Evolutionary conservation across 30 jellyfish, hydroid and myxozoan species (phyloP).

Genomic region (Nemopilema nomurai): DNA sequence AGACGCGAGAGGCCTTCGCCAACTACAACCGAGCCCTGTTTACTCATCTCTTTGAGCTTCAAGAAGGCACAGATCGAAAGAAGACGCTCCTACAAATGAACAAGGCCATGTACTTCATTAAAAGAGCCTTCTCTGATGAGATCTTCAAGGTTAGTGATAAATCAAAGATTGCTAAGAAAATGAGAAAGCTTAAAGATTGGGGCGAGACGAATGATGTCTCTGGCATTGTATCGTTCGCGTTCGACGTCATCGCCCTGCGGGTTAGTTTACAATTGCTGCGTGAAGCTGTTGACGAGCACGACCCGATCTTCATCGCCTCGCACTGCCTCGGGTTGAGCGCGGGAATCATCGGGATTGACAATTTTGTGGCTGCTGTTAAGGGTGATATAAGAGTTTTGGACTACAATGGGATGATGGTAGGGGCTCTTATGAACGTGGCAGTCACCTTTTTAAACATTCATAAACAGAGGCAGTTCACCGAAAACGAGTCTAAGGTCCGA

Average conservation of each 20-base stretch:
- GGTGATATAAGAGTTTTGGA: conserved; percentile 36
- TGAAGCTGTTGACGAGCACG: conserved; percentile 25
- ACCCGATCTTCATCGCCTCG: conserved; percentile 34
- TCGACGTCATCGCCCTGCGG: conserved; percentile 52
- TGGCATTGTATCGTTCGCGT: conserved; percentile 38
- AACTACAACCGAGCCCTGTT: conserved; percentile 55
- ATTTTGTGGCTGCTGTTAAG: conserved; percentile 41
- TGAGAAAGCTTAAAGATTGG: conserved; percentile 57
- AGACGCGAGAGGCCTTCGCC: conserved; percentile 49
- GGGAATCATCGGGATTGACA: conserved; percentile 56
- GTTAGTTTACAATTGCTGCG: conserved; percentile 39
- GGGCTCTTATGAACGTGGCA: conserved; percentile 37
- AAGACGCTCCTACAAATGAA: conserved; percentile 18
- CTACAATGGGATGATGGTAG: conserved; percentile 38
- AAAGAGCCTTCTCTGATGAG: conserved; percentile 37
- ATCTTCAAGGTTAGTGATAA: conserved; percentile 13
- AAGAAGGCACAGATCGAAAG: not conserved
- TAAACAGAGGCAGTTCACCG: not conserved
- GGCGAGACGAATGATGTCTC: conserved; percentile 32
- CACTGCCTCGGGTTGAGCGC: conserved; percentile 59
- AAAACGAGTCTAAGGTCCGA: not conserved
- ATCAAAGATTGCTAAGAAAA: conserved; percentile 12
- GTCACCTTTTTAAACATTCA: conserved; percentile 46
- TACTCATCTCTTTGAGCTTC: conserved; percentile 13
- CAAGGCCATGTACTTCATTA: conserved; percentile 28